Evolutionary conservation across 1,140 invertebrate species (phyloP).

Genomic region (Scaptomyza hsui): DNA sequence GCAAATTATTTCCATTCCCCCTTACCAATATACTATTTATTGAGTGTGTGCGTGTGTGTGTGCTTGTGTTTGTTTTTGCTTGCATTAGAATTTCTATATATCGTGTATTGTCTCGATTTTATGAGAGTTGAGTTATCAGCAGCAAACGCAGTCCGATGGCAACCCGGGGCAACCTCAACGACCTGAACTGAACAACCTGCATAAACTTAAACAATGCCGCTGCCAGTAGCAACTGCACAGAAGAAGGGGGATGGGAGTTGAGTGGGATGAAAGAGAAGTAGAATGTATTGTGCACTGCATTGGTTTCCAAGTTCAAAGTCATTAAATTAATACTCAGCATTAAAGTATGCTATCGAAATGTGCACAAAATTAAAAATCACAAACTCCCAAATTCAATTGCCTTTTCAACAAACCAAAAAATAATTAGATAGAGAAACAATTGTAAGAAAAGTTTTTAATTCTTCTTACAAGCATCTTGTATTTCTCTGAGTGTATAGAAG

Average conservation of each 20-base stretch:
- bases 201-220: slow-evolving; percentile 23
- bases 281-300: slow-evolving; percentile 23
- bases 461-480: background rate
- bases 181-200: slow-evolving; percentile 13
- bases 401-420: too few relatives aligned
- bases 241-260: background rate
- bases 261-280: too few relatives aligned
- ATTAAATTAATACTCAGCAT: slow-evolving; percentile 40
- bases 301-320: slow-evolving; percentile 53
- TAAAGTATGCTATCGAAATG: too few relatives aligned
- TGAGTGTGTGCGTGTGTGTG: background rate
- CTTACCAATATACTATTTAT: slow-evolving; percentile 7
- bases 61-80: background rate
- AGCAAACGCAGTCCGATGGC: slow-evolving; percentile 6
- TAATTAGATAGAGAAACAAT: too few relatives aligned
- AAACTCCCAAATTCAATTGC: too few relatives aligned
- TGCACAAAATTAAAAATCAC: too few relatives aligned
- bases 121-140: slow-evolving; percentile 32
- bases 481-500: background rate
- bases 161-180: slow-evolving; percentile 11
- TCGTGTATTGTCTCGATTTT: slow-evolving; percentile 26
- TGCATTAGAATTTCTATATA: slow-evolving; percentile 12
- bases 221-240: slow-evolving; percentile 17
- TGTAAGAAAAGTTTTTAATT: too few relatives aligned
- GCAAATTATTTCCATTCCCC: background rate